Evolutionary conservation across 2,113 vertebrate genomes (phyloP).

Genomic region (Callaeas wilsoni): DNA sequence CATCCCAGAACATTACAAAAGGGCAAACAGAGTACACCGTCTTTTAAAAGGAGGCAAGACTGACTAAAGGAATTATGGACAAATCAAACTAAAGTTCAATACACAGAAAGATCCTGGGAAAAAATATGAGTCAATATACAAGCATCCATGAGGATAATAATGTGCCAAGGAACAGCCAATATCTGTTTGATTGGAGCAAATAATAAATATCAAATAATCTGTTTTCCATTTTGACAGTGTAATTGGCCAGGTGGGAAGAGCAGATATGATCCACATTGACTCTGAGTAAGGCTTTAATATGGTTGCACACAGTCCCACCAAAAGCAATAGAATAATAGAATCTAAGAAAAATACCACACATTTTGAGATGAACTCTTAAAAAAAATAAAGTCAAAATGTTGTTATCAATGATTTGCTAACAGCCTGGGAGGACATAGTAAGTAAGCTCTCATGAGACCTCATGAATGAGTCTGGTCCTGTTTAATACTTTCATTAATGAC

Average conservation of each 20-base stretch:
- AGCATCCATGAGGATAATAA: background rate
- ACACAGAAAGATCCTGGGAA: background rate
- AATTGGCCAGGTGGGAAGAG: slow-evolving; percentile 29
- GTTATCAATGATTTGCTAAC: background rate
- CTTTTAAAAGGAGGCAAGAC: background rate
- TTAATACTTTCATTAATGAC: slow-evolving; percentile 9
- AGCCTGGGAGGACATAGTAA: background rate
- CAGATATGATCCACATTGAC: background rate
- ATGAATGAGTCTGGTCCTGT: background rate
- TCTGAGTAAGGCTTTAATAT: background rate
- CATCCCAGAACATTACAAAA: background rate
- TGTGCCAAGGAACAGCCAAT: background rate
- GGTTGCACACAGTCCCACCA: background rate
- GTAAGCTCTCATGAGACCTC: background rate
- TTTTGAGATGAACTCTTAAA: background rate
- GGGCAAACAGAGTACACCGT: background rate
- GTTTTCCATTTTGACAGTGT: slow-evolving; percentile 27
- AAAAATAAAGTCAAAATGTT: background rate
- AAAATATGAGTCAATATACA: background rate
- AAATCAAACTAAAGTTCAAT: background rate
- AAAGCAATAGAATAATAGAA: background rate
- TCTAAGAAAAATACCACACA: background rate
- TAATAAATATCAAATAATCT: slow-evolving; percentile 32
- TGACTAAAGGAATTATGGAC: background rate
- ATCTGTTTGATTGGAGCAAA: slow-evolving; percentile 18